Base-by-base conservation (phyloP, 1,140 invertebrate genomes). In the Protaetia brevitarsis region DNA sequence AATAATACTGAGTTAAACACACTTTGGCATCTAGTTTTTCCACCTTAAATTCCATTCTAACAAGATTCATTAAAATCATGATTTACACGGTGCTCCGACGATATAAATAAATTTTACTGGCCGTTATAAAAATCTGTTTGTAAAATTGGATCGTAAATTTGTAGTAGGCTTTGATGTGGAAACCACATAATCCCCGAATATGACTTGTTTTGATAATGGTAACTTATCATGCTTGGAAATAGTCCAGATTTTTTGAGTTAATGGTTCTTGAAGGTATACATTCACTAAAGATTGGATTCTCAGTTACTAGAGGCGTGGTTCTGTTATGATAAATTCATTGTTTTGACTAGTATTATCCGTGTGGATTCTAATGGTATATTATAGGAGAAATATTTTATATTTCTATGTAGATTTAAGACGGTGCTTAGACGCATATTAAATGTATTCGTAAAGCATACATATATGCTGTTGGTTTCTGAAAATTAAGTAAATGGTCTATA, bases 141-240 rank as follows among this genome's bases (percentile, higher is more conserved):
- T 51, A 51, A 51, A 51, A 51, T 19, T 8, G 16, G 41, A 13
- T 51, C 41, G 41, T 51, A 51, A 51, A 51, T 51, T 51, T 51
- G 21, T 19, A 11, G 5, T 4, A 19, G 41, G 8, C 19, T 51
- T 51, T 51, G 41, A 51, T 51, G 41, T 51, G 41, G 21, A 19
- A 51, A 19, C 41, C 41, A 23, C 16, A 23, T 51, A 51, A 19
- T 51, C 41, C 26, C 19, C 41, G 21, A 51, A 51, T 51, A 51
- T 51, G 41, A 51, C 41, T 51, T 51, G 41, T 51, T 51, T 51
- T 51, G 41, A 51, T 51, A 51, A 23, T 51, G 11, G 19, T 23
- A 51, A 51, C 41, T 51, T 51, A 51, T 51, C 41, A 51, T 8
- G 2, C 19, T 19, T 51, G 41, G 41, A 51, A 51, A 19, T 51